Evolutionary conservation across 2,888 invertebrate genomes (phyloP).

Genomic region (Hydrotaea cyrtoneurina): DNA sequence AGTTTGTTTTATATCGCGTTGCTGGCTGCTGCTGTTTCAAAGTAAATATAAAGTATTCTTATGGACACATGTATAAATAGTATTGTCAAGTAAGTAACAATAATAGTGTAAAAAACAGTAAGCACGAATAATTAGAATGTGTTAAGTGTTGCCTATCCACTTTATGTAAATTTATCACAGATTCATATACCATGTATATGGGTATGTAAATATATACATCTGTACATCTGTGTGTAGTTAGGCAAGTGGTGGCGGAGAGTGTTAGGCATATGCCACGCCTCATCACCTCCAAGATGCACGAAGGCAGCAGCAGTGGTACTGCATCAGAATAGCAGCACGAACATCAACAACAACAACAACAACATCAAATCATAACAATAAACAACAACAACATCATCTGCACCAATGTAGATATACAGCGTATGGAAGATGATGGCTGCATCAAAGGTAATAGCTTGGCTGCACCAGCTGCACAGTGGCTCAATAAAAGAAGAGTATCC

Average conservation of each 20-base stretch:
- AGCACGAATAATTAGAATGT: constrained; percentile 80
- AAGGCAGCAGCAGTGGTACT: background rate
- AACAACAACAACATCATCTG: constrained; percentile 52
- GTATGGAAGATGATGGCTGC: background rate
- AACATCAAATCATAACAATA: constrained; percentile 57
- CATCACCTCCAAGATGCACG: constrained; percentile 57
- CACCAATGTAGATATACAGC: constrained; percentile 13
- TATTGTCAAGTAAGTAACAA: constrained; percentile 60
- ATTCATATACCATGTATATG: background rate
- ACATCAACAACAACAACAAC: constrained; percentile 53
- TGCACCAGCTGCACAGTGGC: constrained; percentile 24
- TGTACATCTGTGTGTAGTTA: background rate
- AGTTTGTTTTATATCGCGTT: background rate
- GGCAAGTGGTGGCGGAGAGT: background rate
- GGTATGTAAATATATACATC: background rate
- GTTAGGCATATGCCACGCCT: constrained; percentile 63
- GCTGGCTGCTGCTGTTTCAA: constrained; percentile 6
- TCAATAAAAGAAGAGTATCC: background rate
- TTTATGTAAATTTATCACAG: constrained; percentile 69
- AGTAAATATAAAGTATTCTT: constrained; percentile 34
- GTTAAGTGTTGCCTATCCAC: constrained; percentile 77
- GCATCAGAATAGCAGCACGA: background rate
- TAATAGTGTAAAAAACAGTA: constrained; percentile 77
- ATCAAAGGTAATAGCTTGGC: constrained; percentile 58
- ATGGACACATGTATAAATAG: constrained; percentile 28